These are phyloP conservation scores for Xestia ashworthii DNA, from an alignment of 2,888 invertebrate genomes.

Conservation along the genomic window DNA sequence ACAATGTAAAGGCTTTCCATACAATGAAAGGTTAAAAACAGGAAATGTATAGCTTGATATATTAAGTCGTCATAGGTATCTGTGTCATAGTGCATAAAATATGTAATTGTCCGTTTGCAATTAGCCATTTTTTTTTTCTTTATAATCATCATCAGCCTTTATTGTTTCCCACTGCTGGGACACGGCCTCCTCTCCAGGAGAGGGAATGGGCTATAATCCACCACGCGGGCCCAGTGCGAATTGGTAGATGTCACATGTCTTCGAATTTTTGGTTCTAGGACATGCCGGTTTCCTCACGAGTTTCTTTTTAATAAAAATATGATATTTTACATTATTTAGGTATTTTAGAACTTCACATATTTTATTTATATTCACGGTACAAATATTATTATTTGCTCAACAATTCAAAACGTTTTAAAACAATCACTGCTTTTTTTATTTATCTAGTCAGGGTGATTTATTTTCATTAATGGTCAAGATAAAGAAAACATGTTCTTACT, in stretches of 20 bases:
- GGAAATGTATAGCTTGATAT: not conserved
- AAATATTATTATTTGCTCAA: conserved; percentile 38
- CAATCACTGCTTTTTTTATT: conserved; percentile 29
- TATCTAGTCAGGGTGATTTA: conserved; percentile 77
- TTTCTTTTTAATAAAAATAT: not conserved
- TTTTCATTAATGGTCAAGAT: conserved; percentile 62
- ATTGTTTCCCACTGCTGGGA: no score
- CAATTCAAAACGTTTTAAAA: conserved; percentile 11
- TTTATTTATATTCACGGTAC: conserved; percentile 33
- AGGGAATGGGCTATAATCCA: no score
- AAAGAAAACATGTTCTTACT: conserved; percentile 56
- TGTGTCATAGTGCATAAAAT: not conserved
- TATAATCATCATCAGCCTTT: no score
- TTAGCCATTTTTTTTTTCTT: not conserved
- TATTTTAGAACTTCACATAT: conserved; percentile 17
- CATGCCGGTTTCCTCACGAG: no score
- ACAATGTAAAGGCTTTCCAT: not conserved
- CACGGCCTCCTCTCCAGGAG: no score
- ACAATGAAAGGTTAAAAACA: not conserved
- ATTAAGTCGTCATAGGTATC: no score
- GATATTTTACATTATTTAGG: conserved; percentile 8
- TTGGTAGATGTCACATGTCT: no score
- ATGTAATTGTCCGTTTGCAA: not conserved
- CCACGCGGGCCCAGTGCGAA: no score
- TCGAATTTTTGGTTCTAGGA: no score